phyloP scores from a whole-genome alignment of 2,888 invertebrate species.

The Graphium colonna region DNA sequence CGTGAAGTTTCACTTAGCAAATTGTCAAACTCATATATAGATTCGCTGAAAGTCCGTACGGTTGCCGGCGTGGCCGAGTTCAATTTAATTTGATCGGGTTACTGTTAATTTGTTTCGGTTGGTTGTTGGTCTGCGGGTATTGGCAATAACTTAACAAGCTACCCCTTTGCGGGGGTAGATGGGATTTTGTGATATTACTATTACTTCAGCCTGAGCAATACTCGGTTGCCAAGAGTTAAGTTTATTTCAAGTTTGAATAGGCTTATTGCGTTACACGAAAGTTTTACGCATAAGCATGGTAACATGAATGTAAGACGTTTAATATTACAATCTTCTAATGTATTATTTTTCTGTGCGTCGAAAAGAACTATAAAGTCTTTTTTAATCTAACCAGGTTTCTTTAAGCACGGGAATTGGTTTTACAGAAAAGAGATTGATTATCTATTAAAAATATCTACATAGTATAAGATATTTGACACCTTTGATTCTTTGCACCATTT shows the following conservation, averaged over 20 bases:
- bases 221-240: conserved; percentile 20
- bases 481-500: too few relatives aligned
- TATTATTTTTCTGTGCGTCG: too few relatives aligned
- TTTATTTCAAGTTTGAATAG: not conserved
- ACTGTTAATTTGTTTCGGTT: conserved; percentile 48
- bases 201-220: conserved; percentile 5
- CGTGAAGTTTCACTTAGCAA: conserved; percentile 40
- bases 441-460: too few relatives aligned
- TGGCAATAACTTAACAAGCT: conserved; percentile 40
- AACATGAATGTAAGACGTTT: too few relatives aligned
- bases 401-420: too few relatives aligned
- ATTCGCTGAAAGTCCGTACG: conserved; percentile 43
- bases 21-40: conserved; percentile 57
- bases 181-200: conserved; percentile 26
- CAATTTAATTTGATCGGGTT: conserved; percentile 51
- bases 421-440: too few relatives aligned
- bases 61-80: conserved; percentile 36
- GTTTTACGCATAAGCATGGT: too few relatives aligned
- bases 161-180: conserved; percentile 37
- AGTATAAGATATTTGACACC: too few relatives aligned
- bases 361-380: too few relatives aligned
- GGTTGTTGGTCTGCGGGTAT: conserved; percentile 33
- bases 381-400: too few relatives aligned
- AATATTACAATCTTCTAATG: too few relatives aligned
- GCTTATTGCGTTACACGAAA: too few relatives aligned